phyloP scores from a whole-genome alignment of 2,888 invertebrate genomes.

The Drosophila yooni region DNA sequence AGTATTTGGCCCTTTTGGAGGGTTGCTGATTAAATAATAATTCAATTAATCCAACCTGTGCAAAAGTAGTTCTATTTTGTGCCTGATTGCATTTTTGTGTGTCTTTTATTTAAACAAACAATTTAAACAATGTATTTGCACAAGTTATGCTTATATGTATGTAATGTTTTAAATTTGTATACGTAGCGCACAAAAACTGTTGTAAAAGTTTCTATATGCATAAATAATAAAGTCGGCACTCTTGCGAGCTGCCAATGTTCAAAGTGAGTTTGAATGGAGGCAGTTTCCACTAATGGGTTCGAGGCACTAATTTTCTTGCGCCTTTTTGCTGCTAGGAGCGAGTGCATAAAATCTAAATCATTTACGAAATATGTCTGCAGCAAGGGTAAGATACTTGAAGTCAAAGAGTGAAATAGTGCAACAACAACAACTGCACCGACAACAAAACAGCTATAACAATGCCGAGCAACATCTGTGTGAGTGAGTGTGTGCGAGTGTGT shows the following conservation, averaged over 20 bases:
- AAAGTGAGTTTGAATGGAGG: constrained; percentile 18
- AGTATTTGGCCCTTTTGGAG: neutral
- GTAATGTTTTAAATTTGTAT: neutral
- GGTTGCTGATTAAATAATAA: neutral
- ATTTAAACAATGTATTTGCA: neutral
- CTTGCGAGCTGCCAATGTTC: constrained; percentile 11
- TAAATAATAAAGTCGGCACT: constrained; percentile 8
- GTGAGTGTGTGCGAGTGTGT: constrained; percentile 16
- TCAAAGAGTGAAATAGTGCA: constrained; percentile 66
- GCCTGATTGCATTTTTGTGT: neutral
- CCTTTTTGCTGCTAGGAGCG: constrained; percentile 2
- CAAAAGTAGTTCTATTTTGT: neutral
- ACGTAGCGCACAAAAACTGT: neutral
- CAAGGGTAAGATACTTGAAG: constrained; percentile 57
- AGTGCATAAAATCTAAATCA: constrained; percentile 63
- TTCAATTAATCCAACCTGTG: neutral
- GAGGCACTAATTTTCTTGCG: constrained; percentile 24
- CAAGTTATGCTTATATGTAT: neutral
- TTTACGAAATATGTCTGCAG: constrained; percentile 67
- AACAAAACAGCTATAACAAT: constrained; percentile 35
- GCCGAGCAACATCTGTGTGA: constrained; percentile 11
- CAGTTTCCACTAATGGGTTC: constrained; percentile 9
- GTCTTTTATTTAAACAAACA: neutral
- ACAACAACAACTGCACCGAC: constrained; percentile 43
- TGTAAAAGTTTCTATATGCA: neutral